Base-by-base conservation (phyloP, 1,140 invertebrate genomes). In the honey bee (Apis mellifera) region DNA sequence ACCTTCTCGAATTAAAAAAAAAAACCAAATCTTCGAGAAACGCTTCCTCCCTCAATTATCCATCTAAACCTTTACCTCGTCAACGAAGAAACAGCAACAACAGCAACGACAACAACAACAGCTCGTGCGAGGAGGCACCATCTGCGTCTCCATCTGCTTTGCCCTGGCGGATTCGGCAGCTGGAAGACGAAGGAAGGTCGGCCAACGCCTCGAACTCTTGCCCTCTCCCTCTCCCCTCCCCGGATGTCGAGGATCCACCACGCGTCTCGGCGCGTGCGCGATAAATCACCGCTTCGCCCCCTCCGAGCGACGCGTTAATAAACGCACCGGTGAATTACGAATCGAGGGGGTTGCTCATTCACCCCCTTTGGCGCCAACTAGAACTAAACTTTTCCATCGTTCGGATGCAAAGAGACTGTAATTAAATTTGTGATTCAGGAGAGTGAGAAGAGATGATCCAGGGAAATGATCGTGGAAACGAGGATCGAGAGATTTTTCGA, bases 271-370 rank as follows among this genome's bases (percentile, higher is more conserved):
- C 73, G 83, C 78, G 84, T 74, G 83, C 78, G 70, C 70, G 85
- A 90, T 91, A 91, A 91, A 91, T 91, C 91, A 91, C 83, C 48
- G 86, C 87, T 88, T 90, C 88, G 82, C 85, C 86, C 32, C 32
- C 32, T 32, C 66, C 85, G 82, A 91, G 89, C 90, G 88, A 91
- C 91, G 90, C 87, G 85, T 90, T 92, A 92, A 92, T 92, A 90
- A 92, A 90, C 88, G 89, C 80, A 72, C 82, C 86, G 79, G 76
- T 90, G 87, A 90, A 89, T 91, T 90, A 91, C 86, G 86, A 69
- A 78, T 76, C 75, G 13, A 73, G 64, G 83, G 82, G 78, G 85
- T 87, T 84, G 78, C 60, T 55, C n/a, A n/a, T n/a, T n/a, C 82
- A 54, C 65, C 68, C 59, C 66, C 62, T 54, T 17, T 77, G 83